These are phyloP conservation scores for Dynastes grantii DNA, from an alignment of 2,888 invertebrate genomes.

Conservation along the genomic window DNA sequence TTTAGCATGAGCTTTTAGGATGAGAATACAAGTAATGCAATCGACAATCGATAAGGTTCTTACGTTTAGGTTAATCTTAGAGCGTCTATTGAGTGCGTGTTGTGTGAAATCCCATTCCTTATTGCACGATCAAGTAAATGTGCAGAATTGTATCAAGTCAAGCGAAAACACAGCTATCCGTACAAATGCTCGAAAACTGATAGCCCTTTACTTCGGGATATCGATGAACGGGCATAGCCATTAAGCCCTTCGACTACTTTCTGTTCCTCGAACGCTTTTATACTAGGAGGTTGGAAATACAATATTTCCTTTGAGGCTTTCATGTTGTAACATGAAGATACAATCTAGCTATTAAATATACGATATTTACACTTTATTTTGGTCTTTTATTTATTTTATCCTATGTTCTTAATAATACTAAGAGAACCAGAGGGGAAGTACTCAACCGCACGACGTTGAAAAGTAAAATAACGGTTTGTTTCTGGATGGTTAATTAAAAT, in stretches of 20 bases:
- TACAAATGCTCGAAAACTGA: slow-evolving; percentile 36
- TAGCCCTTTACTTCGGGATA: slow-evolving; percentile 30
- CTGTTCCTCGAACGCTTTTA: slow-evolving; percentile 12
- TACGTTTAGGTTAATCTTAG: slow-evolving; percentile 14
- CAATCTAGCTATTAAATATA: no score
- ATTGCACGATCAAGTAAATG: slow-evolving; percentile 24
- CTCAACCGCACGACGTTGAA: no score
- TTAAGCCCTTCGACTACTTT: slow-evolving; percentile 31
- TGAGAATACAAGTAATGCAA: background rate
- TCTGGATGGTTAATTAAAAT: no score
- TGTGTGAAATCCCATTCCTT: slow-evolving; percentile 17
- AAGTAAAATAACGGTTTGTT: no score
- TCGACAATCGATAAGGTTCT: background rate
- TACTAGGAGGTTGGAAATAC: background rate
- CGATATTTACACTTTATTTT: no score
- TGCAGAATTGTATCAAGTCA: slow-evolving; percentile 38
- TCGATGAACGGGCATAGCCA: slow-evolving; percentile 37
- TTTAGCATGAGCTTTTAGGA: no score
- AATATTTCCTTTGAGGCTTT: slow-evolving; percentile 2
- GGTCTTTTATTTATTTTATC: no score
- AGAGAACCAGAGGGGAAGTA: no score
- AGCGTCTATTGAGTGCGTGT: slow-evolving; percentile 13
- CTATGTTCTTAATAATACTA: no score
- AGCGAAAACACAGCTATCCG: slow-evolving; percentile 43
- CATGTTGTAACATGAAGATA: background rate